phyloP scores from a whole-genome alignment of 2,113 vertebrate genomes.

The Pheucticus melanocephalus region DNA sequence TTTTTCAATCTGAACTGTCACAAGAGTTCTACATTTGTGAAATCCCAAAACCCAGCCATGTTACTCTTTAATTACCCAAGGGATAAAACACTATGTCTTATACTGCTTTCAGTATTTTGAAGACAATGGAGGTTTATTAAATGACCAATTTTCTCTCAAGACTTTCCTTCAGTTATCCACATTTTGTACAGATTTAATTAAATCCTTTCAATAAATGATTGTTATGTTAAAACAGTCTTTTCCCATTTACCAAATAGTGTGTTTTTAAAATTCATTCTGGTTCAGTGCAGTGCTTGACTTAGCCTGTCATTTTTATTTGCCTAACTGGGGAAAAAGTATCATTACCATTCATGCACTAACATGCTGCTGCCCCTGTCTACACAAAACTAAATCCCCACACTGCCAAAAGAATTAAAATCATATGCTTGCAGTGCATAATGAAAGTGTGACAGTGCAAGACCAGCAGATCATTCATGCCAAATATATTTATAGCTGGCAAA shows the following conservation, averaged over 20 bases:
- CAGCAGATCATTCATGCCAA: neutral
- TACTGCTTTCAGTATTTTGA: neutral
- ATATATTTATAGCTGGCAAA: constrained; percentile 14
- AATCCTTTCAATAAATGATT: neutral
- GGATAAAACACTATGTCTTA: neutral
- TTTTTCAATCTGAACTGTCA: neutral
- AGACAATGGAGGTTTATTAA: neutral
- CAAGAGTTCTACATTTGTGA: neutral
- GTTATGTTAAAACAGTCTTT: neutral
- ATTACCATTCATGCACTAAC: constrained; percentile 24
- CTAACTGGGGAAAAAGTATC: constrained; percentile 31
- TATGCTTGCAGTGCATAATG: neutral
- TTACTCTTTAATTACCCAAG: neutral
- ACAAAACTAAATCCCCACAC: constrained; percentile 3
- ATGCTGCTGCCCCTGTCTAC: constrained; percentile 9
- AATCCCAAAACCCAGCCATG: neutral
- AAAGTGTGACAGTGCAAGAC: neutral
- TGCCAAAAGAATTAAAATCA: constrained; percentile 25
- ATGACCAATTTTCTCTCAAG: neutral
- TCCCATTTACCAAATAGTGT: neutral
- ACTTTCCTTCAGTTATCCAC: neutral
- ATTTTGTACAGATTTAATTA: neutral
- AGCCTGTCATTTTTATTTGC: constrained; percentile 33
- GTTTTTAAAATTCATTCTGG: neutral
- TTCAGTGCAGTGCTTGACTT: neutral